Evolutionary conservation across 1,140 invertebrate species (phyloP).

Genomic region (Macrosteles quadrilineatus): DNA sequence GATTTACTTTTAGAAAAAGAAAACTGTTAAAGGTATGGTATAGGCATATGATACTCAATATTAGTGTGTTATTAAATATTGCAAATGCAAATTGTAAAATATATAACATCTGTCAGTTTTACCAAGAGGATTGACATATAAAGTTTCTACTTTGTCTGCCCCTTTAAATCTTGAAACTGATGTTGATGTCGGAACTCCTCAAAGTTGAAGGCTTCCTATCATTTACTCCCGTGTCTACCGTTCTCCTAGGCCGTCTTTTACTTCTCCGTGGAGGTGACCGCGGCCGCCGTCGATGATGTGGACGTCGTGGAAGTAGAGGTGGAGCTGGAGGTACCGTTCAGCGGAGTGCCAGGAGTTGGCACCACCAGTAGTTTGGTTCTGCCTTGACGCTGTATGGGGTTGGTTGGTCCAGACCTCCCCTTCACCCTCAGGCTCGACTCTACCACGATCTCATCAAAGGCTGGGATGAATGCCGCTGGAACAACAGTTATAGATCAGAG

Average conservation of each 20-base stretch:
- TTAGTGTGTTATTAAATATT: too few species aligned
- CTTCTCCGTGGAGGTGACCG: neutral
- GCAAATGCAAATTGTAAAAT: too few species aligned
- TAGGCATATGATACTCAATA: too few species aligned
- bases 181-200: too few species aligned
- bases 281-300: neutral
- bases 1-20: too few species aligned
- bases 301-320: neutral
- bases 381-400: slow-evolving; percentile 29
- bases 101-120: too few species aligned
- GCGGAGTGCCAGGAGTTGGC: slow-evolving; percentile 15
- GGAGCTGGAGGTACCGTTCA: neutral
- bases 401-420: slow-evolving; percentile 30
- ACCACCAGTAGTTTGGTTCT: slow-evolving; percentile 37
- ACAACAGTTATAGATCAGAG: slow-evolving; percentile 16
- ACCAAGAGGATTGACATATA: too few species aligned
- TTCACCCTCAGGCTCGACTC: slow-evolving; percentile 38
- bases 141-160: too few species aligned
- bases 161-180: too few species aligned
- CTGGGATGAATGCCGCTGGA: slow-evolving; percentile 35
- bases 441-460: slow-evolving; percentile 41
- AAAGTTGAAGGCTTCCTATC: too few species aligned
- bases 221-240: too few species aligned
- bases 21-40: too few species aligned
- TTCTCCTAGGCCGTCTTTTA: neutral